Evolutionary conservation across 1,140 invertebrate species (phyloP).

Genomic region (Pinna nobilis): DNA sequence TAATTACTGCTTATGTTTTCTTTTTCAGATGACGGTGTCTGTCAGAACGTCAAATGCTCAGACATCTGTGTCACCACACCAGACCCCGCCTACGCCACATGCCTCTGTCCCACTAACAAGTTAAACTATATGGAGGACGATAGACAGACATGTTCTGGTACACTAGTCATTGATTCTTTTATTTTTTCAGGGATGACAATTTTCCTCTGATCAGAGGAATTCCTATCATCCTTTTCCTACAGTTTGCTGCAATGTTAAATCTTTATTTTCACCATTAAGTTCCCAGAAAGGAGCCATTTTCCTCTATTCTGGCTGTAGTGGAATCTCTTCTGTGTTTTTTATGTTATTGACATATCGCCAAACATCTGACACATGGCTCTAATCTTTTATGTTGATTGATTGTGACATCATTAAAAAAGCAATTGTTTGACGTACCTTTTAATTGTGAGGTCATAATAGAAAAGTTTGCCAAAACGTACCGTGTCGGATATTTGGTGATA

Average conservation of each 20-base stretch:
- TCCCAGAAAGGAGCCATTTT: no score
- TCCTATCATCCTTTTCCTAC: not conserved
- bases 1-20: not conserved
- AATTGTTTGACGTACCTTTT: no score
- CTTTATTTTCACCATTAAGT: no score
- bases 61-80: conserved; percentile 9
- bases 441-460: not conserved
- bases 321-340: no score
- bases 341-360: no score
- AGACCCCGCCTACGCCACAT: not conserved
- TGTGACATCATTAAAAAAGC: no score
- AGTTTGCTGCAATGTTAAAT: no score
- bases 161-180: not conserved
- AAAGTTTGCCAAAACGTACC: no score
- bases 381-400: no score
- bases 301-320: no score
- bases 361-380: no score
- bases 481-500: no score
- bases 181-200: not conserved
- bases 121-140: not conserved
- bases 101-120: conserved; percentile 5
- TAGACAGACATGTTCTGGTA: not conserved
- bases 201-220: not conserved
- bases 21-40: conserved; percentile 7
- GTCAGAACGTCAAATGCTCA: not conserved